Base-by-base conservation (phyloP, 1,140 invertebrate genomes). In the Oppia nitens region DNA sequence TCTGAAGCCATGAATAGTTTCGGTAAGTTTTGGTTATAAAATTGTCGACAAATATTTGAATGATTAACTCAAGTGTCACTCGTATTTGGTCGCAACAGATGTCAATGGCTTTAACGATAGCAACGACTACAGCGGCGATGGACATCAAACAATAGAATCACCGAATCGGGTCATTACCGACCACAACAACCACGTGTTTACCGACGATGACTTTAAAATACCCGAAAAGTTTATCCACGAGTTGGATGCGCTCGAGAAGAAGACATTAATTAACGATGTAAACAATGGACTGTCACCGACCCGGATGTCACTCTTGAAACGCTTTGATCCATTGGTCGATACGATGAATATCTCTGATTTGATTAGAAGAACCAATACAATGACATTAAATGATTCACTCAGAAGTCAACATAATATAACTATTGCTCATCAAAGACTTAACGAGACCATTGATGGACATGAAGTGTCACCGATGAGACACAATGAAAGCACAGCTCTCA, bases 301-400 rank as follows among this genome's bases (percentile, higher is more conserved):
- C 11, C 56, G 56, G 12, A 49, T 57, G 47, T 57, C 56, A 3
- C 25, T 57, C 20, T 57, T 49, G n/a, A 57, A 23, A 57, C 47
- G 50, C 14, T 57, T 57, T 57, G 56, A 57, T 50, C 56, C 56
- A 57, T 45, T 57, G 4, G 27, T 51, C 21, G 27, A 51, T 4
- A 51, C 49, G n/a, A 28, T 17, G 17, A 40, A 40, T 40, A n/a
- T n/a, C n/a, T n/a, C n/a, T n/a, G 32, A 40, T 17, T 40, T 40
- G 17, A 40, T 40, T 40, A 40, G 17, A 9, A 40, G 17, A 17
- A 40, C 32, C 17, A 40, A 40, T 40, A 40, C 6, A 9, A 40
- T 40, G 6, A 40, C 6, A 9, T 40, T 40, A 9, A 40, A 40
- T 40, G 32, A 40, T n/a, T n/a, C n/a, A n/a, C n/a, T n/a, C n/a